Evolutionary conservation across 2,888 invertebrate genomes (phyloP), one percentile per base, ranked within the genome.

Genomic region (Philonicus albiceps): DNA sequence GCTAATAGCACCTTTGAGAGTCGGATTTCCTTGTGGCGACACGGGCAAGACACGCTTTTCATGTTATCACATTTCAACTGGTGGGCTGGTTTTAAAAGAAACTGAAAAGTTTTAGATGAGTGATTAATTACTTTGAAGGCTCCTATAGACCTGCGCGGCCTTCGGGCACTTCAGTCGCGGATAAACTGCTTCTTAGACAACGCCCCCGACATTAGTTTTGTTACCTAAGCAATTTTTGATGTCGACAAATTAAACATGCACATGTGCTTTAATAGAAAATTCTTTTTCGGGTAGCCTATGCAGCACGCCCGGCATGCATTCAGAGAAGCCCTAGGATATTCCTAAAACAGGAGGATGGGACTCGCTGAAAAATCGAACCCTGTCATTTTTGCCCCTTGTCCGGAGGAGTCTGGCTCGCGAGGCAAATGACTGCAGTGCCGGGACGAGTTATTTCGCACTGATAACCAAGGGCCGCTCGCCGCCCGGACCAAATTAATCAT

Each of bases 401-500:
- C 64, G 27, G 64, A 64, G 64, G 64, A 64, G 55, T 34, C 19
- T 19, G 2, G 1, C 34, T 55, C 81, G 34, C 49, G 64, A 13
- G 55, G 76, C 27, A 81, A 49, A 81, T 55, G 55, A 19, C 81
- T 81, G 30, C 34, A 81, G 55, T 55, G 53, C 34, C 81, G 31
- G 34, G 53, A 55, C 81, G 34, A 55, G 81, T 64, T 64, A 81
- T 81, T 80, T 81, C 81, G 81, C 81, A 64, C 34, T 55, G 81
- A 81, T 81, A 81, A 31, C 64, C 55, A 34, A 11, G 11, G 22
- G 64, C 55, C 19, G 81, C 64, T 34, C 84, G n/a, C 34, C 34
- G 64, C 81, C 31, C 31, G 34, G 72, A 37, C 34, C 27, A 27
- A 84, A 84, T 84, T 84, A 84, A 84, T 84, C 84, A 84, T 84